Evolutionary conservation across 2,888 invertebrate genomes (phyloP), one percentile per base, ranked within the genome.

Genomic region (Cerastoderma edule): DNA sequence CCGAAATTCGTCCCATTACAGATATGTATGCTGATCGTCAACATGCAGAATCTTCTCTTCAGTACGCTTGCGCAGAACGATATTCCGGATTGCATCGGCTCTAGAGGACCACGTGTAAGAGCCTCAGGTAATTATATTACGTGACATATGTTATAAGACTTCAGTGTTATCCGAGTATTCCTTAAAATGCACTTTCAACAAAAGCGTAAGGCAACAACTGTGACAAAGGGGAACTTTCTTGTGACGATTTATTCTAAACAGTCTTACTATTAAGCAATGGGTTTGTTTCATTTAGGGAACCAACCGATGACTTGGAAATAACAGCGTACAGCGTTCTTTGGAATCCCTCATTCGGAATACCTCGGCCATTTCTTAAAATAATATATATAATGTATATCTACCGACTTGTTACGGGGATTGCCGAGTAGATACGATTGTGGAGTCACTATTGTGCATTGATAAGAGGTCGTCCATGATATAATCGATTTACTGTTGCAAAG

Each of bases 1-100:
- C 27, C 78, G 5, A 85, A 84, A 46, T 85, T 84, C 54, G 35
- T 75, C 13, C 67, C 78, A 1, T 63, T 85, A 5, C 81, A 83
- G 35, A n/a, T 78, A 16, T 30, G 69, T n/a, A 64, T 85, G 2
- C 24, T 84, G 5, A n/a, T 80, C 2, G 50, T 71, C 30, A 84
- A 84, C 54, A 33, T 85, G 19, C 85, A 85, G 65, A 67, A 48
- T 19, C 44, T 76, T 8, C 39, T 85, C 19, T 80, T 85, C 22
- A 64, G 56, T 13, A 63, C 70, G 13, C 53, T 85, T 13, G 82
- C 77, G 0, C 50, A 71, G 16, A 67, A 65, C 39, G 75, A 75
- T 54, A 73, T 83, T 27, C 80, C 80, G 44, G 72, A 24, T 50
- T 85, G 85, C 68, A 56, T 64, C 10, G 78, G 78, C 0, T 48